Evolutionary conservation across 1,140 invertebrate species (phyloP).

Genomic region (Drosophila truncata): DNA sequence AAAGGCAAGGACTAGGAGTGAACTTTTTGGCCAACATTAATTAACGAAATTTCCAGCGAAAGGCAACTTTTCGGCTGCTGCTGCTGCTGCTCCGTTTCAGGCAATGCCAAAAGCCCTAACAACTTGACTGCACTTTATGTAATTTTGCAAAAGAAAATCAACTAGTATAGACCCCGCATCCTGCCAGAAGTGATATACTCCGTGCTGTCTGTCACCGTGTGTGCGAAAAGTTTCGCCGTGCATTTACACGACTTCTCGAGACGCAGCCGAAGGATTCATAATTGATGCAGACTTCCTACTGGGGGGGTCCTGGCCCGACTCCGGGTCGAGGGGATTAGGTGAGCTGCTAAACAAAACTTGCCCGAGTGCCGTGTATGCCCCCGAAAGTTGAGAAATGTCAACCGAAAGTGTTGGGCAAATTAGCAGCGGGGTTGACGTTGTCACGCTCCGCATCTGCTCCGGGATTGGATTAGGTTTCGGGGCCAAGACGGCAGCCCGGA

Average conservation of each 20-base stretch:
- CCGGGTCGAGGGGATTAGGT: constrained; percentile 37
- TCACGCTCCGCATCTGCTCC: constrained; percentile 54
- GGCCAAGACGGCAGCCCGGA: constrained; percentile 15
- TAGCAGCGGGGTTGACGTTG: constrained; percentile 62
- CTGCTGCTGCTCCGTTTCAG: constrained; percentile 31
- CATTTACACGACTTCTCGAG: constrained; percentile 58
- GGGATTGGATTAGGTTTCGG: constrained; percentile 47
- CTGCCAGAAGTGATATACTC: neutral
- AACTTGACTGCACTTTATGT: constrained; percentile 63
- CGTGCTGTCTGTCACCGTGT: constrained; percentile 12
- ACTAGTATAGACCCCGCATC: constrained; percentile 2
- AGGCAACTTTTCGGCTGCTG: constrained; percentile 28
- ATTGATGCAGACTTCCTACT: constrained; percentile 62
- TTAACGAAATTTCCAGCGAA: constrained; percentile 59
- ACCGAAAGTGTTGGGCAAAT: constrained; percentile 69
- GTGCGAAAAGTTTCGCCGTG: constrained; percentile 61
- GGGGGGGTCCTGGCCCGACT: neutral
- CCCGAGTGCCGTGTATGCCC: constrained; percentile 18
- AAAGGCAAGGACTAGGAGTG: constrained; percentile 19
- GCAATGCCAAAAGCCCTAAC: constrained; percentile 57
- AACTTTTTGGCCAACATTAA: constrained; percentile 66
- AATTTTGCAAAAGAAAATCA: constrained; percentile 66
- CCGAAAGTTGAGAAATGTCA: constrained; percentile 68
- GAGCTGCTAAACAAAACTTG: constrained; percentile 48
- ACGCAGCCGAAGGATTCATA: constrained; percentile 50